Percentiles rank a stretch among this genome's conserved stretches.
Conservation (phyloP, 2,113 vertebrate genomes). For the Microtus oregoni region DNA sequence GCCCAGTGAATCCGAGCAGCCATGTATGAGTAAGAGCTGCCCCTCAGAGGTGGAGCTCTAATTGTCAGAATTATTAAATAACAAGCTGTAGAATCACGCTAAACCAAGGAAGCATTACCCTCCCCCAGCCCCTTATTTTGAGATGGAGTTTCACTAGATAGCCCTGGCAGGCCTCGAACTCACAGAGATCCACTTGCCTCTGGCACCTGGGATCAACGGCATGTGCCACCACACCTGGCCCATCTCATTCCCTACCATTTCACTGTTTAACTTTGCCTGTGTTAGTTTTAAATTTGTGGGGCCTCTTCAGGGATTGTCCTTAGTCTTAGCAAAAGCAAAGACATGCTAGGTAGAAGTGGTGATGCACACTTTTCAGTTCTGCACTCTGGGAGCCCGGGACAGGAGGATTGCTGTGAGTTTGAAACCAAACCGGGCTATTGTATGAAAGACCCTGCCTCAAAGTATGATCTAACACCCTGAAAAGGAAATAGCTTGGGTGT, state of each 20-base stretch:
- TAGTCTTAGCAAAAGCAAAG: neutral
- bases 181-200: neutral
- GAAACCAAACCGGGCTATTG: neutral
- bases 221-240: neutral
- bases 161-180: no score
- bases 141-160: neutral
- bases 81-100: neutral
- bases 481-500: neutral
- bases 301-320: neutral
- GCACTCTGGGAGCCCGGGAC: neutral
- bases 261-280: neutral
- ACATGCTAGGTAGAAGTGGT: no score
- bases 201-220: neutral
- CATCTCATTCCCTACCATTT: neutral
- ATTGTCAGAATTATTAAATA: neutral
- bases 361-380: neutral
- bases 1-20: rapidly evolving
- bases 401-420: neutral
- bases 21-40: neutral
- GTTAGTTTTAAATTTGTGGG: neutral
- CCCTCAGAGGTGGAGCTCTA: no score
- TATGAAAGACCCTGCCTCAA: neutral
- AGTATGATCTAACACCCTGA: neutral
- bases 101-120: neutral
- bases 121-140: neutral